Evolutionary conservation across 1,140 invertebrate species (phyloP), one percentile per base, ranked within the genome.

Genomic region (Cephus cinctus): DNA sequence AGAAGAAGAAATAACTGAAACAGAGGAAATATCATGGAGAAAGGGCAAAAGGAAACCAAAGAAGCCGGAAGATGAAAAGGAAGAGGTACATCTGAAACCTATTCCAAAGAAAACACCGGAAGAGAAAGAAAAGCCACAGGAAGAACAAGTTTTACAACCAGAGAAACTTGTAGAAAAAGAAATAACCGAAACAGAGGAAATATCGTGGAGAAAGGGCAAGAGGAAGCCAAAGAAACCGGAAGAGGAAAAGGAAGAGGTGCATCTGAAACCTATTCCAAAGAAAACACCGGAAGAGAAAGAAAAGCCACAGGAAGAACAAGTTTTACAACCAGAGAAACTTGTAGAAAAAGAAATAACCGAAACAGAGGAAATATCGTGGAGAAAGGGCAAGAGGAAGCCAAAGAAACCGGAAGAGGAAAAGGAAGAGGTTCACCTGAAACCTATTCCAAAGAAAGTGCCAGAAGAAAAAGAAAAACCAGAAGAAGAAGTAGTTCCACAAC

Each of bases 191-290:
- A 35, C 30, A 38, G 36, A 52, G 45, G 47, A 59, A 50, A 20
- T 20, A 5, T 12, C 19, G 34, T 41, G 43, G 47, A 27, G 27
- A 3, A 47, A 19, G 18, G 39, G 44, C 14, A 18, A 18, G 39
- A 20, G 21, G 34, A 40, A 47, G 32, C 49, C 48, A 35, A 34
- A 51, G 12, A 3, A 34, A 25, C 40, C 35, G 23, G 56, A 47
- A 15, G 32, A 41, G 57, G 54, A 50, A 12, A 49, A 72, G 31
- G 62, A 76, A 53, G 63, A 75, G 53, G 63, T 78, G 4, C 60
- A 64, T 53, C 66, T 60, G 5, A 78, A 74, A 47, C 71, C 72
- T 42, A 69, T 77, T 36, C 55, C 71, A 63, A 70, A 69, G 56
- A 47, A 62, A 49, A 55, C 54, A 16, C 56, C 64, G 27, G 61